Percentiles rank a stretch among this genome's conserved stretches.
These are phyloP conservation scores for Cynopterus brachyotis DNA, from an alignment of 2,113 vertebrate genomes.

Conservation along the genomic window DNA sequence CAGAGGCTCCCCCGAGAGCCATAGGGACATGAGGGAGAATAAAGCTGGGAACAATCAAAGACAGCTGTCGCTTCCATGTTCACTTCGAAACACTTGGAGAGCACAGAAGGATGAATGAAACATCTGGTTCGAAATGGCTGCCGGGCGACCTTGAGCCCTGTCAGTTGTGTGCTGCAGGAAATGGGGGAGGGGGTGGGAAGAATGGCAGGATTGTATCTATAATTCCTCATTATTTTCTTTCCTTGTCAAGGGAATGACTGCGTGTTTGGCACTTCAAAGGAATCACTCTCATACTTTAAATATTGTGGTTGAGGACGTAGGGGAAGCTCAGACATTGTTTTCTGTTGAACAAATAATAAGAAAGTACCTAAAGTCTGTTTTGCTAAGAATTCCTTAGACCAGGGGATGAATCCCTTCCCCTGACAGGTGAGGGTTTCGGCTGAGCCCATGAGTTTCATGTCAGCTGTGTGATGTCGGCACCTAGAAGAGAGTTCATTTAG, in stretches of 20 bases:
- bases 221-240: not conserved
- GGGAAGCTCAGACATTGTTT: not conserved
- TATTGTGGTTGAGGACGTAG: not conserved
- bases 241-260: not conserved
- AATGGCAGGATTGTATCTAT: not conserved
- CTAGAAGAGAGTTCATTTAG: not conserved
- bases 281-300: not conserved
- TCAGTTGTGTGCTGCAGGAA: not conserved
- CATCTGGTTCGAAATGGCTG: not conserved
- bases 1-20: not conserved
- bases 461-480: not conserved
- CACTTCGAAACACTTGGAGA: not conserved
- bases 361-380: not conserved
- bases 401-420: not conserved
- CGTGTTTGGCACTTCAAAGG: conserved; percentile 3
- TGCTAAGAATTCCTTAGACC: not conserved
- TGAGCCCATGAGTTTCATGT: not conserved
- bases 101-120: not conserved
- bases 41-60: not conserved
- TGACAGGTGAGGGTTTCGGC: not conserved
- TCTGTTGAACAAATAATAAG: not conserved
- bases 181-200: not conserved
- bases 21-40: not conserved
- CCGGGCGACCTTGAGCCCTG: not conserved
- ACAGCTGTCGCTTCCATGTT: not conserved